A percentile compares a stretch with the other conserved stretches of the same genome.
phyloP scores from a whole-genome alignment of 2,113 vertebrate genomes.

The Poeciliopsis retropinna region DNA sequence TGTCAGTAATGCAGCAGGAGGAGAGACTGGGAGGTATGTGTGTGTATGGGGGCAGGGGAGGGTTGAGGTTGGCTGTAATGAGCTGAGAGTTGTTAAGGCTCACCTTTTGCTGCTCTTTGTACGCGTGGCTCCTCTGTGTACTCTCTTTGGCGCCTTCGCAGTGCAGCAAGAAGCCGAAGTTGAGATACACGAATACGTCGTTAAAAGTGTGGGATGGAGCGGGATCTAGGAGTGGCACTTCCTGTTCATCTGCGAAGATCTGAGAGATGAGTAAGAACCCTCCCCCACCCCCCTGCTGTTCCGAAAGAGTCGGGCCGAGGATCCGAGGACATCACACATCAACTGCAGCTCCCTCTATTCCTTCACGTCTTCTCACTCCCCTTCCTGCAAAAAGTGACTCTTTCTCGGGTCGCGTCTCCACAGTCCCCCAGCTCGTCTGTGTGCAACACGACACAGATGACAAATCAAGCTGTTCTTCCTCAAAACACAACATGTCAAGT shows the following conservation, averaged over 20 bases:
- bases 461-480: slow-evolving; percentile 62
- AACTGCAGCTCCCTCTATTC: slow-evolving; percentile 9
- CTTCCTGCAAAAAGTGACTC: slow-evolving; percentile 20
- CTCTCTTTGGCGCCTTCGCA: slow-evolving; percentile 42
- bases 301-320: neutral
- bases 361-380: slow-evolving; percentile 1
- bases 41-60: too few species aligned
- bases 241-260: slow-evolving; percentile 18
- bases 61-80: slow-evolving; percentile 48
- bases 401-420: neutral
- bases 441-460: slow-evolving; percentile 49
- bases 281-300: neutral
- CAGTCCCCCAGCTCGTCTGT: slow-evolving; percentile 7
- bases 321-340: neutral
- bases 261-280: slow-evolving; percentile 35
- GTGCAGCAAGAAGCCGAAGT: slow-evolving; percentile 34
- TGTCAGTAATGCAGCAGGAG: slow-evolving; percentile 58
- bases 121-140: slow-evolving; percentile 31
- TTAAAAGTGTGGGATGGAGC: slow-evolving; percentile 22
- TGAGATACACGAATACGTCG: slow-evolving; percentile 48
- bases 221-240: slow-evolving; percentile 38
- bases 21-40: neutral
- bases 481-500: slow-evolving; percentile 43
- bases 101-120: slow-evolving; percentile 56
- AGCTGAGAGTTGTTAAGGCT: slow-evolving; percentile 62